Percentiles rank a stretch among this genome's conserved stretches.
phyloP scores from a whole-genome alignment of 2,113 vertebrate genomes.

The Leptobrachium leishanense region DNA sequence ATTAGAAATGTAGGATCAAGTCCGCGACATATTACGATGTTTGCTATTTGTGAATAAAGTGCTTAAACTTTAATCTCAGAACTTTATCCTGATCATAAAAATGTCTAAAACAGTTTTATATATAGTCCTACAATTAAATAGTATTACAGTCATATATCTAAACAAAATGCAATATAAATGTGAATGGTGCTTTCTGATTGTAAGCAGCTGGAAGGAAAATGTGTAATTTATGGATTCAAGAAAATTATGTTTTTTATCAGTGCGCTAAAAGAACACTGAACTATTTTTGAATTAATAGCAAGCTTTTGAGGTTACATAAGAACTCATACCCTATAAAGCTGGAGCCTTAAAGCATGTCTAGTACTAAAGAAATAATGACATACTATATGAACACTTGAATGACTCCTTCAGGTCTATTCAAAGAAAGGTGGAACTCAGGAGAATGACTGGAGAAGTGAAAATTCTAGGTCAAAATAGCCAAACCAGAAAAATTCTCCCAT shows the following conservation, averaged over 20 bases:
- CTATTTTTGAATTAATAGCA: too few species aligned
- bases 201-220: neutral
- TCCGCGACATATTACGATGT: neutral
- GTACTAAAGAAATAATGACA: too few species aligned
- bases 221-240: neutral
- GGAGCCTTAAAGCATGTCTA: too few species aligned
- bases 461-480: too few species aligned
- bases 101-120: slow-evolving; percentile 31
- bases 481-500: too few species aligned
- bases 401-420: too few species aligned
- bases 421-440: too few species aligned
- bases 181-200: neutral
- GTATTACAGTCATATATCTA: slow-evolving; percentile 8
- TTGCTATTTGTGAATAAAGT: neutral
- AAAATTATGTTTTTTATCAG: neutral
- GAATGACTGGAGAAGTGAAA: too few species aligned
- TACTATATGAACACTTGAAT: too few species aligned
- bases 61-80: neutral
- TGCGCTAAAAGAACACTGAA: too few species aligned
- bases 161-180: neutral
- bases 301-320: too few species aligned
- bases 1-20: neutral
- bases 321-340: too few species aligned
- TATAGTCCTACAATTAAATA: slow-evolving; percentile 14
- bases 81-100: slow-evolving; percentile 23